Evolutionary conservation across 2,797 vertebrate species (phyloP).

Genomic region (Avahi laniger): DNA sequence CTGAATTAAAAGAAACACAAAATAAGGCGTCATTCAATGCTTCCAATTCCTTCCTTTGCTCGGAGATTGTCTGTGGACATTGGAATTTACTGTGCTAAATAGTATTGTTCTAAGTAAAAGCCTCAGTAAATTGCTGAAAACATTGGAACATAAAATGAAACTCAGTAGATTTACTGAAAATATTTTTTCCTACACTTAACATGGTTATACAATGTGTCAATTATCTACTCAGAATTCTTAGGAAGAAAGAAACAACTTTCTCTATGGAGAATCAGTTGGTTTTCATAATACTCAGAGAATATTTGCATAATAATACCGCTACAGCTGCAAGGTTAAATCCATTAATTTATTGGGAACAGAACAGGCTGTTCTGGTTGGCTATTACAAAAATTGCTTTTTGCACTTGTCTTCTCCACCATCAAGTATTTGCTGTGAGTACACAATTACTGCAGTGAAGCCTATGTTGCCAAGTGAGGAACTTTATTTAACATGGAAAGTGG

Average conservation of each 20-base stretch:
- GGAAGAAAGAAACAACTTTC: constrained; percentile 59
- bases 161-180: constrained; percentile 66
- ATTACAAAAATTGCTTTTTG: constrained; percentile 68
- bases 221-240: constrained; percentile 57
- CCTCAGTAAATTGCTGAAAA: constrained; percentile 68
- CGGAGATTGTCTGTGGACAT: constrained; percentile 47
- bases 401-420: constrained; percentile 62
- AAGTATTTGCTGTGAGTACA: constrained; percentile 60
- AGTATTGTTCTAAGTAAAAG: constrained; percentile 46
- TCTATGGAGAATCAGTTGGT: constrained; percentile 54
- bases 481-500: constrained; percentile 59
- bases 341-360: constrained; percentile 74
- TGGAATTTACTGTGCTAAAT: constrained; percentile 65
- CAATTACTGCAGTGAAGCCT: constrained; percentile 49
- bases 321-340: constrained; percentile 76
- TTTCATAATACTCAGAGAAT: constrained; percentile 59
- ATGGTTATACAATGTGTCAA: constrained; percentile 32
- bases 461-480: constrained; percentile 32
- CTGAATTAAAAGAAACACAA: constrained; percentile 46
- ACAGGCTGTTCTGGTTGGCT: constrained; percentile 67
- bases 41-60: constrained; percentile 55
- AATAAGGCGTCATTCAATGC: not conserved
- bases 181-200: constrained; percentile 14
- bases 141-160: constrained; percentile 64
- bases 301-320: constrained; percentile 73